phyloP scores from a whole-genome alignment of 1,140 invertebrate genomes.

The Trachelipus rathkii region DNA sequence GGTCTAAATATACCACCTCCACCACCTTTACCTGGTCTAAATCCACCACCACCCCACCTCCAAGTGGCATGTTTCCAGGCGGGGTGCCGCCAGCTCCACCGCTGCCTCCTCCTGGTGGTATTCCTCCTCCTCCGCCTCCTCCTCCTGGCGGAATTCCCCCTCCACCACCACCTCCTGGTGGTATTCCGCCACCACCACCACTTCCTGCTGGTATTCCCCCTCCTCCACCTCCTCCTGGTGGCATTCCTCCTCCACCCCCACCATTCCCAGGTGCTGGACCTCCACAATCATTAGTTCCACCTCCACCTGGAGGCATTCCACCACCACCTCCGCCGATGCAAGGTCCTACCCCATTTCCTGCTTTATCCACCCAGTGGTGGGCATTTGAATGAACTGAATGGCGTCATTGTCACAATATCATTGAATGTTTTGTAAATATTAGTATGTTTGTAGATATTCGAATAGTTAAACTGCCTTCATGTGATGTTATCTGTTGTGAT shows the following conservation, averaged over 20 bases:
- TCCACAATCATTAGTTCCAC: too few species aligned
- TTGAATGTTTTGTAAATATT: constrained; percentile 13
- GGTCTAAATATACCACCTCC: constrained; percentile 43
- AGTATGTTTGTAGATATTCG: too few species aligned
- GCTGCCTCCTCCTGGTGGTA: constrained; percentile 41
- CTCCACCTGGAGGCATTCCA: constrained; percentile 31
- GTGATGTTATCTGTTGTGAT: too few species aligned
- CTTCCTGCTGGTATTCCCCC: too few species aligned
- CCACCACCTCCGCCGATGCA: constrained; percentile 43
- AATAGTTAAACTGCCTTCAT: too few species aligned
- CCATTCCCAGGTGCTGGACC: too few species aligned
- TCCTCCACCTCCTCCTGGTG: constrained; percentile 39
- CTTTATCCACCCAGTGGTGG: constrained; percentile 49
- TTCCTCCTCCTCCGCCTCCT: constrained; percentile 47
- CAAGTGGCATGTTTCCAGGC: too few species aligned
- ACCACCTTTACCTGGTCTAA: constrained; percentile 34
- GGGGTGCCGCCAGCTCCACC: too few species aligned
- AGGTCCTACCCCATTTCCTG: constrained; percentile 50
- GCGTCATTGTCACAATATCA: too few species aligned
- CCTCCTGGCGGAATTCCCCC: constrained; percentile 35
- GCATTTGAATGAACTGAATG: too few species aligned
- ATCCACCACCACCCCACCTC: not conserved
- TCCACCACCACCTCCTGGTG: too few species aligned
- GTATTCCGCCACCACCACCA: too few species aligned
- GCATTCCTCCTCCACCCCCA: constrained; percentile 38